phyloP scores from a whole-genome alignment of 2,888 invertebrate species.

The Cecidostiba fungosa region DNA sequence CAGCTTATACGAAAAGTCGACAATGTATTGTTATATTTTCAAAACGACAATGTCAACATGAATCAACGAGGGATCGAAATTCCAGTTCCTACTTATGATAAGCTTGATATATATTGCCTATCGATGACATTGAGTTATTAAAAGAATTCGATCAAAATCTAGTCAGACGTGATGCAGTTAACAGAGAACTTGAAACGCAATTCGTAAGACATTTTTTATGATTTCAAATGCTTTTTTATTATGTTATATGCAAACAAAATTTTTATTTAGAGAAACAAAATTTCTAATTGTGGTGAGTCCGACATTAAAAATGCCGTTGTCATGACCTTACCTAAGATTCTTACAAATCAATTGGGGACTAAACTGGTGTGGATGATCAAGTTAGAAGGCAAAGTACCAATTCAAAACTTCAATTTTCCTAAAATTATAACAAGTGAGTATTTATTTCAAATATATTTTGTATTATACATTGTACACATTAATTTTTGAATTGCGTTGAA shows the following conservation, averaged over 20 bases:
- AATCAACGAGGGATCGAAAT: neutral
- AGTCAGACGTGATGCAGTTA: neutral
- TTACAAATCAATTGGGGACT: neutral
- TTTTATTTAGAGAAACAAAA: neutral
- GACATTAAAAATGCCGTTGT: neutral
- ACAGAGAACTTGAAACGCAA: neutral
- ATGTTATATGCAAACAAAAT: neutral
- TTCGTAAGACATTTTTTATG: neutral
- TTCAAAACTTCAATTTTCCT: neutral
- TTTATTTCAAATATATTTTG: neutral
- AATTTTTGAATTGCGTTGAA: neutral
- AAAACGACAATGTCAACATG: neutral
- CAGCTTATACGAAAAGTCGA: too few species aligned
- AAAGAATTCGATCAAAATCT: neutral
- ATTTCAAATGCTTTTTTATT: neutral
- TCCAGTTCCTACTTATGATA: neutral
- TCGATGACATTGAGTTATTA: neutral
- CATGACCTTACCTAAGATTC: neutral
- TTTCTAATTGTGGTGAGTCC: neutral
- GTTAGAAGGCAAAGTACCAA: neutral
- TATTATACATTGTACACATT: neutral
- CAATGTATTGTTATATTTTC: too few species aligned
- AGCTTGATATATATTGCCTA: neutral
- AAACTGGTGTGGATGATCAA: constrained; percentile 10
- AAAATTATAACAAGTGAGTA: neutral